Percentiles rank a stretch among this genome's conserved stretches.
Evolutionary conservation across 1,140 invertebrate genomes (phyloP).

Genomic region (Branchinecta lindahli): DNA sequence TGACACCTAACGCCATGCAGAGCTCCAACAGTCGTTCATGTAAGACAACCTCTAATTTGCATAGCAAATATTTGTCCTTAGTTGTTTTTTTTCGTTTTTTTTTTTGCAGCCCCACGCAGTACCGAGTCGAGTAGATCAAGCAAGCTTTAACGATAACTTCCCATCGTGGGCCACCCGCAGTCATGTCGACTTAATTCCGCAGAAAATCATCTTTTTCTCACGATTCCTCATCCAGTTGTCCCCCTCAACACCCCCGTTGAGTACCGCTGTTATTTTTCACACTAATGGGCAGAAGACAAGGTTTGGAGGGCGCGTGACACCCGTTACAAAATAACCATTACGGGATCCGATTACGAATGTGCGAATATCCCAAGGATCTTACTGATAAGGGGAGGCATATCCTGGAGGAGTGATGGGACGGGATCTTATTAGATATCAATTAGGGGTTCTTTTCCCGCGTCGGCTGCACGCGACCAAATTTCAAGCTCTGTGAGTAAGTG

Average conservation of each 20-base stretch:
- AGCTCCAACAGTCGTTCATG: too few species aligned
- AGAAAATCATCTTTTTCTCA: not conserved
- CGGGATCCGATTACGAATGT: conserved; percentile 2
- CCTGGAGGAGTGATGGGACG: not conserved
- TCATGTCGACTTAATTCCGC: too few species aligned
- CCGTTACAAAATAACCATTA: conserved; percentile 11
- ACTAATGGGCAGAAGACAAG: not conserved
- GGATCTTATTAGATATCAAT: conserved; percentile 1
- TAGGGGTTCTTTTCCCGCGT: not conserved
- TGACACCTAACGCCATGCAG: too few species aligned
- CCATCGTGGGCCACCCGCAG: too few species aligned
- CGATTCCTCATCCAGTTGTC: not conserved
- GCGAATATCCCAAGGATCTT: conserved; percentile 1
- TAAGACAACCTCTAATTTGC: too few species aligned
- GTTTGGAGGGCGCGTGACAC: not conserved
- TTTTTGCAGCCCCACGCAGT: too few species aligned
- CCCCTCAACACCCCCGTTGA: not conserved
- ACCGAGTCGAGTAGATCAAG: too few species aligned
- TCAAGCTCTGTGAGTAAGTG: not conserved
- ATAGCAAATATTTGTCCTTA: too few species aligned
- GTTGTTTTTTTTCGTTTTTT: too few species aligned
- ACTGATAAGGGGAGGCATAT: not conserved
- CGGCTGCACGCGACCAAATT: not conserved
- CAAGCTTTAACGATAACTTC: too few species aligned
- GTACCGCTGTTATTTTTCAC: not conserved